These are phyloP conservation scores for Speoplatyrhinus poulsoni DNA, from an alignment of 2,113 vertebrate genomes.

Conservation along the genomic window DNA sequence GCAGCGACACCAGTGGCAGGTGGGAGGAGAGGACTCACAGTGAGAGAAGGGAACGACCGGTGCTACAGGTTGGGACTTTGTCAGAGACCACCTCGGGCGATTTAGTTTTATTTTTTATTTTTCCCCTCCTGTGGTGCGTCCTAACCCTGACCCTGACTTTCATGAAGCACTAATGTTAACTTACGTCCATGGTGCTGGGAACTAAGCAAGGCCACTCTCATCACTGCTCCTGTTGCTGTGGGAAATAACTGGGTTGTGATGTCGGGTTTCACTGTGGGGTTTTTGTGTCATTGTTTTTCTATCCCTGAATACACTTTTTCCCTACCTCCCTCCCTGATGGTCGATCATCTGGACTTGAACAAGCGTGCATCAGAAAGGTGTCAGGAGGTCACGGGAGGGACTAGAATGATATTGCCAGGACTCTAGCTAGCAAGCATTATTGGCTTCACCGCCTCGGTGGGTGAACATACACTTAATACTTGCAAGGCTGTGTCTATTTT, in stretches of 20 bases:
- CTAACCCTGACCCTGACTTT: no score
- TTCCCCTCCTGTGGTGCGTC: conserved; percentile 4
- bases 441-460: conserved; percentile 52
- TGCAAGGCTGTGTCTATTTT: conserved; percentile 45
- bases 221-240: background rate
- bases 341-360: background rate
- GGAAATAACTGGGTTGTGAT: no score
- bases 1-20: conserved; percentile 10
- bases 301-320: conserved; percentile 26
- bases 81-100: conserved; percentile 1
- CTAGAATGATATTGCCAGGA: conserved; percentile 50
- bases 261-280: conserved; percentile 3
- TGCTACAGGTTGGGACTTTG: conserved; percentile 3
- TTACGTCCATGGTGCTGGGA: no score
- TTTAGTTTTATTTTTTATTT: no score
- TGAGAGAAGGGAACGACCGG: conserved; percentile 50
- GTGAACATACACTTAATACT: conserved; percentile 35
- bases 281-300: no score
- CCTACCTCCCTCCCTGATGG: conserved; percentile 42
- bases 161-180: no score
- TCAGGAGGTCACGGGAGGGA: conserved; percentile 28
- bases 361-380: conserved; percentile 17
- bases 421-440: conserved; percentile 39
- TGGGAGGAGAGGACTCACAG: conserved; percentile 47
- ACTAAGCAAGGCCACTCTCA: no score